Conservation (phyloP, 2,113 vertebrate genomes). For the Neofelis nebulosa region DNA sequence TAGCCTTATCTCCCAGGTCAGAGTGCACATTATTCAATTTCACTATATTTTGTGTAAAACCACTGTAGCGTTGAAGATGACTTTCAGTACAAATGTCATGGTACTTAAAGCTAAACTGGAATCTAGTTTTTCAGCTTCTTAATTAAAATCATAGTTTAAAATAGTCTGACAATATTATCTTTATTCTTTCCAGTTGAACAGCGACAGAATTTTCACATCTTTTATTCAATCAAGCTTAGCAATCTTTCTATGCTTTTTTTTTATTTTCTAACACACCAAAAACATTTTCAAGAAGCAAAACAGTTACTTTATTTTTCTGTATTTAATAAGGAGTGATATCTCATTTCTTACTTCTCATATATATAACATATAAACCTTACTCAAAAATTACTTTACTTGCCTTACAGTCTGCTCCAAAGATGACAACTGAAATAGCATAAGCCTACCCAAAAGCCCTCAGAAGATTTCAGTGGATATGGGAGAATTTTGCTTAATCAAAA, state of each 20-base stretch:
- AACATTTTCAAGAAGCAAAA: conserved; percentile 77
- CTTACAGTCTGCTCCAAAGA: conserved; percentile 42
- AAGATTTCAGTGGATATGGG: conserved; percentile 20
- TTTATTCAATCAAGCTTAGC: conserved; percentile 87
- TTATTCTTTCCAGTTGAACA: conserved; percentile 89
- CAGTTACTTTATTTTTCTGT: conserved; percentile 77
- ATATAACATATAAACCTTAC: conserved; percentile 74
- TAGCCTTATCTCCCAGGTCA: conserved; percentile 88
- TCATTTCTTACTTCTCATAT: conserved; percentile 57
- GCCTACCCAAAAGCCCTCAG: conserved; percentile 16
- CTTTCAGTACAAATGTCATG: conserved; percentile 91
- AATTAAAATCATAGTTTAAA: conserved; percentile 91
- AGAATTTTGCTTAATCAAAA: conserved; percentile 54
- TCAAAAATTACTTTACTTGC: conserved; percentile 69
- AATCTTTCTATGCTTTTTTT: conserved; percentile 75
- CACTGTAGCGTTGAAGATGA: conserved; percentile 90
- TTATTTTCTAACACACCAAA: conserved; percentile 81
- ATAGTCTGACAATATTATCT: conserved; percentile 88
- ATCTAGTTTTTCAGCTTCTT: conserved; percentile 89
- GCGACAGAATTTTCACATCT: conserved; percentile 87
- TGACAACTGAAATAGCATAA: conserved; percentile 44
- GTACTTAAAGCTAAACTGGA: conserved; percentile 90
- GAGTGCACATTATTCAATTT: conserved; percentile 91
- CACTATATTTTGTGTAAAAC: conserved; percentile 90
- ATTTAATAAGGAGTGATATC: conserved; percentile 72